These are phyloP conservation scores for Petrocephalus zakoni DNA, from an alignment of 2,113 vertebrate species.

Conservation along the genomic window DNA sequence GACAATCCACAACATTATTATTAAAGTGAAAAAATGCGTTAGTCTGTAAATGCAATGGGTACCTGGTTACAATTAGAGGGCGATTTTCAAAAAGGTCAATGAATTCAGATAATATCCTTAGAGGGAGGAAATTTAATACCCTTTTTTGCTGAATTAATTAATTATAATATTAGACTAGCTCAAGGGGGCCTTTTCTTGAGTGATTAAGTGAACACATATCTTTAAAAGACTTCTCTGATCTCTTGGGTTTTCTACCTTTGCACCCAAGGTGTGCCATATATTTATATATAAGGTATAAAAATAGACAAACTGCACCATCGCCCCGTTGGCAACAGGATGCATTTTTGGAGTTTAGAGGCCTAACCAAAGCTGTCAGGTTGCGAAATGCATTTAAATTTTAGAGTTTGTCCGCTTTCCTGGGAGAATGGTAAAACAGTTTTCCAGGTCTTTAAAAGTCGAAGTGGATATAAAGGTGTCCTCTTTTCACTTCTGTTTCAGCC, in stretches of 20 bases:
- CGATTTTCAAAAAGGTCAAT: slow-evolving; percentile 99
- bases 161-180: slow-evolving; percentile 99
- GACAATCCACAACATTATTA: slow-evolving; percentile 54
- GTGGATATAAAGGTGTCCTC: background rate
- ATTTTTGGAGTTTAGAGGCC: slow-evolving; percentile 39
- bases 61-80: slow-evolving; percentile 95
- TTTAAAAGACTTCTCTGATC: slow-evolving; percentile 68
- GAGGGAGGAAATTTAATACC: slow-evolving; percentile 98
- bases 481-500: background rate
- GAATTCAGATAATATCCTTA: slow-evolving; percentile 98
- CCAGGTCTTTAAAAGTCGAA: background rate
- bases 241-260: slow-evolving; percentile 64
- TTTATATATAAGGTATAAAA: slow-evolving; percentile 61
- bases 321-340: slow-evolving; percentile 27
- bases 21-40: slow-evolving; percentile 79
- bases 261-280: slow-evolving; percentile 61
- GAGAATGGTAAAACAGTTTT: background rate
- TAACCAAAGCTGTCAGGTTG: slow-evolving; percentile 34
- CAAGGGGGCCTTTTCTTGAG: slow-evolving; percentile 91
- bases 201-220: slow-evolving; percentile 97
- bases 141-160: slow-evolving; percentile 99
- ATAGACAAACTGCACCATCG: slow-evolving; percentile 40
- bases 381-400: background rate
- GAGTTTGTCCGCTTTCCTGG: background rate
- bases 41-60: slow-evolving; percentile 79